phyloP scores from a whole-genome alignment of 2,797 vertebrate genomes.

The Taenioides sp. region DNA sequence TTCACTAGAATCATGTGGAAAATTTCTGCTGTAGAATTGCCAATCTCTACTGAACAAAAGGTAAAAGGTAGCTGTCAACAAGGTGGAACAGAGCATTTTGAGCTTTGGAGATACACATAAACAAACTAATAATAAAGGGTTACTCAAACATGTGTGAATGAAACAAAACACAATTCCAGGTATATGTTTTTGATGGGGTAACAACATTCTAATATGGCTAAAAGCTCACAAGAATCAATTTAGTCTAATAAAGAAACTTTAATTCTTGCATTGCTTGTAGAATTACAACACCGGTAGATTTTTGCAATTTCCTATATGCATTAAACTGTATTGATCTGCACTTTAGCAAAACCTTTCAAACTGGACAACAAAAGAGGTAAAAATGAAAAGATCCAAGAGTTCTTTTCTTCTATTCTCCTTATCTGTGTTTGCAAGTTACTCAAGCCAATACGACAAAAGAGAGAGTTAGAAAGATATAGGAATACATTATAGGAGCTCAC shows the following conservation, averaged over 20 bases:
- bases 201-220: too few relatives aligned
- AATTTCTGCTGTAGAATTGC: too few relatives aligned
- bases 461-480: conserved; percentile 41
- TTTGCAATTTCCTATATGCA: not conserved
- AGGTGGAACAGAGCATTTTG: too few relatives aligned
- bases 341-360: conserved; percentile 20
- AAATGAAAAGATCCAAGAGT: conserved; percentile 34
- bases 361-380: conserved; percentile 19
- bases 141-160: too few relatives aligned
- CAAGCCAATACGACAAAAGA: conserved; percentile 48
- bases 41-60: too few relatives aligned
- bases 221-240: too few relatives aligned
- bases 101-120: too few relatives aligned
- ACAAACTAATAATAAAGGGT: too few relatives aligned
- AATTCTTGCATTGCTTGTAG: not conserved
- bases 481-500: conserved; percentile 18
- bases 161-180: too few relatives aligned
- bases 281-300: not conserved
- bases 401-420: conserved; percentile 52
- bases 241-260: not conserved
- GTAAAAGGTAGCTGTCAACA: too few relatives aligned
- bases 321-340: not conserved
- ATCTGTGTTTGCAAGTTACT: conserved; percentile 53
- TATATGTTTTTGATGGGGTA: too few relatives aligned
- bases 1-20: too few relatives aligned